Conservation (phyloP, 1,140 invertebrate genomes). For the Conus ventricosus region DNA sequence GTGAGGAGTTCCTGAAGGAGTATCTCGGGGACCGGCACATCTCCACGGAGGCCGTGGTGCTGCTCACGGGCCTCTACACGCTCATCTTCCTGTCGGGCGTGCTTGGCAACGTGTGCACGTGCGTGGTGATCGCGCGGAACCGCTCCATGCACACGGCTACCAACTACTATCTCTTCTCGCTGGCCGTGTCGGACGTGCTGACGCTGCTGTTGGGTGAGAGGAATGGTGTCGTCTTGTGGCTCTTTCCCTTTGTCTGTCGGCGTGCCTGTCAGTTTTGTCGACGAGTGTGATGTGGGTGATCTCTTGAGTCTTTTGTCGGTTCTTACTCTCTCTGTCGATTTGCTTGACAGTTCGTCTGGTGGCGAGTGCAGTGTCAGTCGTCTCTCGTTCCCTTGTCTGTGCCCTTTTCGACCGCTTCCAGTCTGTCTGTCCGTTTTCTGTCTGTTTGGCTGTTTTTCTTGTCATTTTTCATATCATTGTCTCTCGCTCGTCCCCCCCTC, state of each 20-base stretch:
- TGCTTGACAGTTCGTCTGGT: too few relatives aligned
- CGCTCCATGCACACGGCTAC: constrained; percentile 86
- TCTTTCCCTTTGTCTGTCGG: neutral
- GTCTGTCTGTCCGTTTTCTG: too few relatives aligned
- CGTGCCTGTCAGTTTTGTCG: neutral
- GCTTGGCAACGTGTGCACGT: constrained; percentile 93
- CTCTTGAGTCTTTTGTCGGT: neutral
- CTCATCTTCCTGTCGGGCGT: constrained; percentile 90
- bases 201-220: constrained; percentile 80
- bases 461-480: too few relatives aligned
- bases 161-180: constrained; percentile 94
- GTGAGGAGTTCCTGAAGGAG: constrained; percentile 38
- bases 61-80: constrained; percentile 83
- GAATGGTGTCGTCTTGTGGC: neutral
- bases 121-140: constrained; percentile 92
- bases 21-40: constrained; percentile 50
- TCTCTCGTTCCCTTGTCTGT: too few relatives aligned
- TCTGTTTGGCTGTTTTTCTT: too few relatives aligned
- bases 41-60: constrained; percentile 49
- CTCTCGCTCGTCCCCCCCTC: too few relatives aligned
- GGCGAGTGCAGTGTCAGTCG: too few relatives aligned
- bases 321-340: neutral
- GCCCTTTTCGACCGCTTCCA: too few relatives aligned
- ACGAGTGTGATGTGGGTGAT: neutral
- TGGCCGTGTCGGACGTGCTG: constrained; percentile 94